Conservation (phyloP, 2,797 vertebrate genomes). For the Eulemur coronatus region DNA sequence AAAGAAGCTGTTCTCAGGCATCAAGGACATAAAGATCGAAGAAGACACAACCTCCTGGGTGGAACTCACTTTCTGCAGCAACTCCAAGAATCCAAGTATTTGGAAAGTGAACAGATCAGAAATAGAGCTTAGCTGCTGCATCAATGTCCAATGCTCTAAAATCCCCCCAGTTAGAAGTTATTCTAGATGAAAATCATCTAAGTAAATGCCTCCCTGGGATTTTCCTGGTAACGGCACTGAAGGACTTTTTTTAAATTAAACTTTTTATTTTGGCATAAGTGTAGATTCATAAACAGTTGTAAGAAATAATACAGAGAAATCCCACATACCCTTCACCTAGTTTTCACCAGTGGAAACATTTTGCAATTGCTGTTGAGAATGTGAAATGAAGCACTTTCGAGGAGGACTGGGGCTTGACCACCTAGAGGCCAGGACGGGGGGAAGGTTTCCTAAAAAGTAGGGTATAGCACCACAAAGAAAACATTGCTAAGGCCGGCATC, state of each 20-base stretch:
- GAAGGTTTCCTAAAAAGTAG: not conserved
- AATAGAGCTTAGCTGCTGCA: accelerated
- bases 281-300: too few species aligned
- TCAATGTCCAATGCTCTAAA: not conserved
- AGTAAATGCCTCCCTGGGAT: not conserved
- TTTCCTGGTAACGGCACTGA: too few species aligned
- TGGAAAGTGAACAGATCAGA: not conserved
- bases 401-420: not conserved
- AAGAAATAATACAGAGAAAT: too few species aligned
- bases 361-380: too few species aligned
- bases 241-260: not conserved
- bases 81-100: accelerated
- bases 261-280: too few species aligned
- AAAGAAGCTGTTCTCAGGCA: too few species aligned
- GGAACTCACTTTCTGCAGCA: not conserved
- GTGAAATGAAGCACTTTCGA: not conserved
- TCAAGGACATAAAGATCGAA: accelerated
- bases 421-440: not conserved
- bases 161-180: not conserved
- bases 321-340: too few species aligned
- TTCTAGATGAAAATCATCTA: not conserved
- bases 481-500: accelerated
- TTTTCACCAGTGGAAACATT: too few species aligned
- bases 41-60: accelerated
- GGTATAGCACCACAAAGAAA: accelerated